Evolutionary conservation across 1,140 invertebrate genomes (phyloP).

Genomic region (Drosophila nannoptera): DNA sequence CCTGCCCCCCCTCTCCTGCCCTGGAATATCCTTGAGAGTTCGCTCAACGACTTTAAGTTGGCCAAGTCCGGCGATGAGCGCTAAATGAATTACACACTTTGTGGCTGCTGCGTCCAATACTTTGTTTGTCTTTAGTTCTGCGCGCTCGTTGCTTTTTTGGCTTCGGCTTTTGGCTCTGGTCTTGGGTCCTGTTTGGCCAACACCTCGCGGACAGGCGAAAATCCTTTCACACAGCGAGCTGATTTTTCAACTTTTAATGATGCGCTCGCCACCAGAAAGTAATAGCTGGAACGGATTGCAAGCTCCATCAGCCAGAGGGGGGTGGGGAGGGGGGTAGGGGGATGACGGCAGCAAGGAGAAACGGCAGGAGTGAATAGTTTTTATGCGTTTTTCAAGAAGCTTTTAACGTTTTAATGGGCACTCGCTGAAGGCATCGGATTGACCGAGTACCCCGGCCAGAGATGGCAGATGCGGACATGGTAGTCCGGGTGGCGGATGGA

Average conservation of each 20-base stretch:
- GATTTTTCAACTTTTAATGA: constrained; percentile 76
- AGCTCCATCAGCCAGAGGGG: too few relatives aligned
- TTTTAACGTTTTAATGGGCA: constrained; percentile 76
- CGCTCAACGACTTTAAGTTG: not conserved
- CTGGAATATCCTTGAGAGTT: not conserved
- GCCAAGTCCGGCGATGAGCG: not conserved
- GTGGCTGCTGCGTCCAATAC: constrained; percentile 4
- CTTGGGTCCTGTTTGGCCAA: constrained; percentile 6
- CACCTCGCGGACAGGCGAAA: constrained; percentile 18
- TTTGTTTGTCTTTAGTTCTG: constrained; percentile 1
- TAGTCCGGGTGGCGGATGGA: too few relatives aligned
- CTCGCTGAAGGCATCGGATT: constrained; percentile 18
- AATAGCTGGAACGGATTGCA: constrained; percentile 23
- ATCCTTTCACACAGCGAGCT: constrained; percentile 39
- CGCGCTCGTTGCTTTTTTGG: not conserved
- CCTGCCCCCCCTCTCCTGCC: not conserved
- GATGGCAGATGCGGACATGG: not conserved
- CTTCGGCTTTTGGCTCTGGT: constrained; percentile 11
- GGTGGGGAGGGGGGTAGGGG: too few relatives aligned
- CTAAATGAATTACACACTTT: constrained; percentile 28
- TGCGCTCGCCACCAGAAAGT: constrained; percentile 53
- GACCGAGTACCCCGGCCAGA: not conserved
- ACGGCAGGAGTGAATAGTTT: constrained; percentile 56
- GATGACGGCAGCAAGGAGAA: constrained; percentile 9
- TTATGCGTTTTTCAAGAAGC: constrained; percentile 73